Base-by-base conservation (phyloP, 2,888 invertebrate genomes). In the Erebia palarica region DNA sequence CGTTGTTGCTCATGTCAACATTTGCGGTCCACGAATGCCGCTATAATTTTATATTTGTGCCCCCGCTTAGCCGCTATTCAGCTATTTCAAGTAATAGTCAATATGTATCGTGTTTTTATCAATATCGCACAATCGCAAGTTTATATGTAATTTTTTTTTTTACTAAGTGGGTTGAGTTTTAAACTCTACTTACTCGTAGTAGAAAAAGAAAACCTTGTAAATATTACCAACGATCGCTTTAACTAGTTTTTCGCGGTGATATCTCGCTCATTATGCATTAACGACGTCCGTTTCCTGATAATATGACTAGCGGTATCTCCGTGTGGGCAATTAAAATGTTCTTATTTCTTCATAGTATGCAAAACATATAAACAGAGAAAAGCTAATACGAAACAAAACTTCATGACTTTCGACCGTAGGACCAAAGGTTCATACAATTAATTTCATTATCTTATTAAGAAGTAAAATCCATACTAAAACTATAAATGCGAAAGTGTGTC, bases 21-120 rank as follows among this genome's bases (percentile, higher is more conserved):
- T 74, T 69, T 65, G 80, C 75, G 81, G 81, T 81, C 78, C 78
- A 84, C 85, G 83, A 80, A 81, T 83, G 36, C 78, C 78, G 80
- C 77, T 81, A 83, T 82, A 82, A 83, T 82, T 66, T 70, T 18
- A 11, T 44, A 59, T 27, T 65, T 10, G 42, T 42, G 36, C 16
- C 58, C 51, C 57, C 59, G 63, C 53, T 5, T 3, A n/a, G 10
- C 13, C 21, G 27, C 21, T 57, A 11, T 18, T 5, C 16, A 55
- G 55, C 9, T 16, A 18, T 36, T 36, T 36, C 36, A 36, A 36
- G 1, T 7, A 10, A 13, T 47, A 13, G 13, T 47, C 47, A 10
- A 47, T 47, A 11, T 47, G 47, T 11, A 36, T 1, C 1, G 36
- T 36, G 36, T 36, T 36, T 36, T 27, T 3, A 27, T 27, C 3